Conservation (phyloP, 2,113 vertebrate genomes). For the Caloenas nicobarica region DNA sequence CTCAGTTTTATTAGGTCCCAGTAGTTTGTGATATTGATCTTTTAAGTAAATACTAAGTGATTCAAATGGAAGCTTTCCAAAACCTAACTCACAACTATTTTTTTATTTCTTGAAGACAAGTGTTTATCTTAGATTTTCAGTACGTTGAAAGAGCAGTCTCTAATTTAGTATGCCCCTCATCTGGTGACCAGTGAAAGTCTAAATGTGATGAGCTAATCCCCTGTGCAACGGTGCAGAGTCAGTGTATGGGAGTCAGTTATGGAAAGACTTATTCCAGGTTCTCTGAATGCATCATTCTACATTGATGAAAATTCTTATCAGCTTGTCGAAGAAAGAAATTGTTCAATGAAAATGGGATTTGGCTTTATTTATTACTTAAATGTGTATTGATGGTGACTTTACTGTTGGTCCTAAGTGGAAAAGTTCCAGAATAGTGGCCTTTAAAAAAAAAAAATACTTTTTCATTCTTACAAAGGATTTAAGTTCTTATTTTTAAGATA, state of each 20-base stretch:
- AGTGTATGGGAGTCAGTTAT: rapidly evolving
- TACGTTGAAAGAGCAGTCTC: not conserved
- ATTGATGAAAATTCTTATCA: not conserved
- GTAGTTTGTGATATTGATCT: slow-evolving; percentile 29
- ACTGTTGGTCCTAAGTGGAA: not conserved
- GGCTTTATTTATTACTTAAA: not conserved
- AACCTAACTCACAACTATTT: not conserved
- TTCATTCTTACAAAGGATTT: not conserved
- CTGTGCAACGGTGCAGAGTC: rapidly evolving
- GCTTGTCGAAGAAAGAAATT: not conserved
- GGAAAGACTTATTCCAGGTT: not conserved
- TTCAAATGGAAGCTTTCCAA: slow-evolving; percentile 27
- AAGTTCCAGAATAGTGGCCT: not conserved
- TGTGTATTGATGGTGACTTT: not conserved
- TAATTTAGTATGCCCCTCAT: not conserved
- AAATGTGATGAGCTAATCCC: not conserved
- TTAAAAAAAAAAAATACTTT: not conserved
- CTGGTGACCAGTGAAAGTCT: not conserved
- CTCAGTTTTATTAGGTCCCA: slow-evolving; percentile 13
- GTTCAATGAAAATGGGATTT: not conserved
- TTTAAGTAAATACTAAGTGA: slow-evolving; percentile 22
- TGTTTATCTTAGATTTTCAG: not conserved
- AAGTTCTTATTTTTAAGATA: not conserved
- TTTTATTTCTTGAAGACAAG: not conserved
- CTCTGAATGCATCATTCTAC: not conserved